These are phyloP conservation scores for Stegana nigrithorax DNA, from an alignment of 2,888 invertebrate genomes.

Conservation along the genomic window DNA sequence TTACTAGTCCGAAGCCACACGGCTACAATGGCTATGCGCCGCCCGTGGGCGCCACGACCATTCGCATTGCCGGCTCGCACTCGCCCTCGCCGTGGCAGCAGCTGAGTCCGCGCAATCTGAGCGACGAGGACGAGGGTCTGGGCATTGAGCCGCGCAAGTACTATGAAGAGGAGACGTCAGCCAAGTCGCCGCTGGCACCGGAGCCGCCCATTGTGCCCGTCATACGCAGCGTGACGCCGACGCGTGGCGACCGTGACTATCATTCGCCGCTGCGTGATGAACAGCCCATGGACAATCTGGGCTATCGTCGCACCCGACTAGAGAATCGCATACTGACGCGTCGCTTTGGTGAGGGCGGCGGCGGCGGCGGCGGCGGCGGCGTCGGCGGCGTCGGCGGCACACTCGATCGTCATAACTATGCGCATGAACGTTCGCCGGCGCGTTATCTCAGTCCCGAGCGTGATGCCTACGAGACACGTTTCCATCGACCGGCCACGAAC, in stretches of 20 bases:
- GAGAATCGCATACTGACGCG: conserved; percentile 81
- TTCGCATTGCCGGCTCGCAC: conserved; percentile 55
- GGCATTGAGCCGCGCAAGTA: conserved; percentile 74
- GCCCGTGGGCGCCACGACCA: conserved; percentile 41
- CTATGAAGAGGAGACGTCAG: conserved; percentile 64
- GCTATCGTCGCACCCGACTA: conserved; percentile 79
- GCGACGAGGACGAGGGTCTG: conserved; percentile 85
- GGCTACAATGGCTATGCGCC: conserved; percentile 36
- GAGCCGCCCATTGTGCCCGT: conserved; percentile 76
- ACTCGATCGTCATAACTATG: conserved; percentile 63
- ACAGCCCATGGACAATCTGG: conserved; percentile 68
- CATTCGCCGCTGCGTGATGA: conserved; percentile 70
- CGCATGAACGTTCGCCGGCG: conserved; percentile 21
- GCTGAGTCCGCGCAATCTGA: conserved; percentile 68
- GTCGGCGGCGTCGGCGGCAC: too few relatives aligned
- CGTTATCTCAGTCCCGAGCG: conserved; percentile 52
- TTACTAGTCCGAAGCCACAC: conserved; percentile 41
- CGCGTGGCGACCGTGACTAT: conserved; percentile 70
- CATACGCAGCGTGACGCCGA: conserved; percentile 72
- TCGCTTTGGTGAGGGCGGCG: conserved; percentile 63
- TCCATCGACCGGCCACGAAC: conserved; percentile 54
- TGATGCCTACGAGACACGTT: conserved; percentile 50
- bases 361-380: too few relatives aligned
- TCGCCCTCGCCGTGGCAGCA: conserved; percentile 67
- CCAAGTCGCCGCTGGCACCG: conserved; percentile 48